Evolutionary conservation across 2,888 invertebrate genomes (phyloP), one percentile per base, ranked within the genome.

Genomic region (Holacanthella duospinosa): DNA sequence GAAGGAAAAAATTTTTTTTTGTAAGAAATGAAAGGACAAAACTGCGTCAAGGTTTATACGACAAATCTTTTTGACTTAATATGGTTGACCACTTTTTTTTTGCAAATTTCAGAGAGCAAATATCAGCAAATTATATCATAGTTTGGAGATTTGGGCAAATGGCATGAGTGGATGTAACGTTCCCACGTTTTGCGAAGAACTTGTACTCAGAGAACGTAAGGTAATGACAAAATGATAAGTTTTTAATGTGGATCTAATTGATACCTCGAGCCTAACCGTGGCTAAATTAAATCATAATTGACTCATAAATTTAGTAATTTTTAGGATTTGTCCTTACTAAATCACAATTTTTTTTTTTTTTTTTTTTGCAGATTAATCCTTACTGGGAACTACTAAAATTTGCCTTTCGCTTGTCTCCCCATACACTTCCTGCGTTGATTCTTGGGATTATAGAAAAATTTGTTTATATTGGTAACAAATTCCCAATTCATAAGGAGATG

Each of bases 321-420:
- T n/a, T n/a, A n/a, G n/a, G n/a, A n/a, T n/a, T n/a, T n/a, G n/a
- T n/a, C n/a, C n/a, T n/a, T n/a, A n/a, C n/a, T n/a, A n/a, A n/a
- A n/a, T n/a, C n/a, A n/a, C n/a, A n/a, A n/a, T n/a, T n/a, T n/a
- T 21, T 21, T 48, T 48, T 48, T 48, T 9, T 48, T 53, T 55
- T 12, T 25, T 28, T 26, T 55, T 60, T 29, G 19, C 56, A 71
- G 71, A 62, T 71, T 12, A 71, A 71, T 65, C 71, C 71, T 36
- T 68, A 83, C 78, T 80, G 81, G 1, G 85, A 86, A 76, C 77
- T 88, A 0, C 74, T 88, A 0, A 86, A 85, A 74, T 85, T 81
- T 72, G 61, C 84, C 24, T 76, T 82, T 1, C 82, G 84, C n/a
- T 74, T 79, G 62, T 87, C 88, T 0, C 77, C 83, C 6, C 84